Conservation (phyloP, 2,888 invertebrate species). For the Hirtodrosophila histrioides region DNA sequence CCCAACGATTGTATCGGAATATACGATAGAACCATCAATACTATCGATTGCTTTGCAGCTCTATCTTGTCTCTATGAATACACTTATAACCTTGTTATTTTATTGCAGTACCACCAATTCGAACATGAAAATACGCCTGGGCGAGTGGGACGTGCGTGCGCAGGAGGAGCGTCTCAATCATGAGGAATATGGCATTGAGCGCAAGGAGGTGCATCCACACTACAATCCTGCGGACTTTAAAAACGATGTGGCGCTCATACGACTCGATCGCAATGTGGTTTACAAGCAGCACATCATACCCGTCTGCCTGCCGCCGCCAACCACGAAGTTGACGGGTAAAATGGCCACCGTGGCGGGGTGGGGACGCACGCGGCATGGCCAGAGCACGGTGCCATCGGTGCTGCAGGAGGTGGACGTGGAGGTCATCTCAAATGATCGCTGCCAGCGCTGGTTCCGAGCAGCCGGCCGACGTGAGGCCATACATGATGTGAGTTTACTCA, state of each 20-base stretch:
- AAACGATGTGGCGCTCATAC: conserved; percentile 94
- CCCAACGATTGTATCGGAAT: too few species aligned
- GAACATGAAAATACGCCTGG: conserved; percentile 94
- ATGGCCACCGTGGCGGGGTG: conserved; percentile 97
- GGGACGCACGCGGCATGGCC: conserved; percentile 95
- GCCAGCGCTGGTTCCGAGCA: conserved; percentile 96
- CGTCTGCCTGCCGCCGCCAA: conserved; percentile 93
- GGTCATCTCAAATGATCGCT: conserved; percentile 94
- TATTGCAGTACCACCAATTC: conserved; percentile 91
- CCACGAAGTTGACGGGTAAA: conserved; percentile 92
- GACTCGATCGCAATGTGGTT: conserved; percentile 91
- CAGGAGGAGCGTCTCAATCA: conserved; percentile 92
- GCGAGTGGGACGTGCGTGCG: conserved; percentile 96
- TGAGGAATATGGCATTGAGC: conserved; percentile 94
- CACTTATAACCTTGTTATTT: too few species aligned
- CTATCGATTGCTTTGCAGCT: too few species aligned
- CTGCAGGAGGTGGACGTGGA: conserved; percentile 93
- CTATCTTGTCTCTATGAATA: too few species aligned
- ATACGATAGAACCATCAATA: too few species aligned
- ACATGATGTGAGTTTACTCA: conserved; percentile 87
- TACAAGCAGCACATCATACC: conserved; percentile 97
- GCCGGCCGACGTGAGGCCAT: conserved; percentile 96
- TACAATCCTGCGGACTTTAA: conserved; percentile 96
- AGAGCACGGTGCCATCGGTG: conserved; percentile 93
- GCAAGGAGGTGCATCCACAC: conserved; percentile 95